A percentile compares a stretch with the other conserved stretches of the same genome.
These are phyloP conservation scores for Pangasius macronema DNA, from an alignment of 2,797 vertebrate species.

Conservation along the genomic window DNA sequence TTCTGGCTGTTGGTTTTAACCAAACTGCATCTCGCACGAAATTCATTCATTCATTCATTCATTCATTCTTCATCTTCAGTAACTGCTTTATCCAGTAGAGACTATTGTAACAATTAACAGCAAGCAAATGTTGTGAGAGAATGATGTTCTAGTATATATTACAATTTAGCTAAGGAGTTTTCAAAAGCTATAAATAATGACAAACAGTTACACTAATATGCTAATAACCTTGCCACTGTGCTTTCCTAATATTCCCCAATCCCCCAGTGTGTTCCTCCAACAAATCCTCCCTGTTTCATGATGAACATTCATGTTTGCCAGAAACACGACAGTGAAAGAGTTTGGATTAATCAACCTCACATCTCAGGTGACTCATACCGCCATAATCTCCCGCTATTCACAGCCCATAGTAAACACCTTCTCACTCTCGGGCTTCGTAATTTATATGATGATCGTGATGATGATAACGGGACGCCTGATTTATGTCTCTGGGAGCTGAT, in stretches of 20 bases:
- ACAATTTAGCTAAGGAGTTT: neutral
- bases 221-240: neutral
- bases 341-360: constrained; percentile 25
- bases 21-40: too few species aligned
- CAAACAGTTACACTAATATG: neutral
- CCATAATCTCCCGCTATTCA: constrained; percentile 35
- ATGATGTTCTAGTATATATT: neutral
- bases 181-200: neutral
- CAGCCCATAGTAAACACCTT: constrained; percentile 21
- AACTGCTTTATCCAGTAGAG: too few species aligned
- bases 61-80: too few species aligned
- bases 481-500: constrained; percentile 40
- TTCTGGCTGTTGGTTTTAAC: too few species aligned
- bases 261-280: neutral
- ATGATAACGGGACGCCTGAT: constrained; percentile 35
- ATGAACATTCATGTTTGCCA: neutral
- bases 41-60: too few species aligned
- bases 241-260: neutral
- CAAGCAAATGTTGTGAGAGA: neutral
- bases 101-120: too few species aligned
- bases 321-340: constrained; percentile 24
- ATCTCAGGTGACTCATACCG: constrained; percentile 28
- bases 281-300: neutral
- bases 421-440: constrained; percentile 11
- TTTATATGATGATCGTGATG: constrained; percentile 15